These are phyloP conservation scores for Anguilla anguilla DNA, from an alignment of 2,797 vertebrate genomes.

Conservation along the genomic window DNA sequence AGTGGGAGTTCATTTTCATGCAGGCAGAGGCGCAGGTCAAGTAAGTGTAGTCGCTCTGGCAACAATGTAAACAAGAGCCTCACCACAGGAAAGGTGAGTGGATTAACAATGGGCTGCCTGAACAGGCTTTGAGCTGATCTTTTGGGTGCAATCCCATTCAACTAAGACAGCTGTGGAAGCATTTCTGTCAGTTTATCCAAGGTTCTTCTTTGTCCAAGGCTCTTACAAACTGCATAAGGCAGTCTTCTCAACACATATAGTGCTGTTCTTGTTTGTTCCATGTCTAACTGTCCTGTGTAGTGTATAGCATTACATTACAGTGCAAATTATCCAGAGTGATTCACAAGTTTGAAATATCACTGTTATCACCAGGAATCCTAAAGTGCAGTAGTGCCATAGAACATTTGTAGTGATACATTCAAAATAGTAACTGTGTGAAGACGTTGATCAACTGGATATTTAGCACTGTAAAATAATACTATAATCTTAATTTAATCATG, in stretches of 20 bases:
- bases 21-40: constrained; percentile 98
- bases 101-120: not conserved
- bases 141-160: not conserved
- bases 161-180: not conserved
- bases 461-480: not conserved
- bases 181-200: not conserved
- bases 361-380: no score
- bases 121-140: not conserved
- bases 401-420: no score
- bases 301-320: not conserved
- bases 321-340: not conserved
- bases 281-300: not conserved
- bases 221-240: not conserved
- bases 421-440: not conserved
- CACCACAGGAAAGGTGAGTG: not conserved
- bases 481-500: not conserved
- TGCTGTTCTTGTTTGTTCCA: not conserved
- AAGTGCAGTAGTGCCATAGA: no score
- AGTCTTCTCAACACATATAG: not conserved
- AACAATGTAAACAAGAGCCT: not conserved
- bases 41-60: constrained; percentile 74
- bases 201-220: not conserved
- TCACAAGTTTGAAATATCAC: no score
- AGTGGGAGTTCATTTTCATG: constrained; percentile 99
- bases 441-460: not conserved